Conservation (phyloP, 2,113 vertebrate genomes). For the Geococcyx californianus region DNA sequence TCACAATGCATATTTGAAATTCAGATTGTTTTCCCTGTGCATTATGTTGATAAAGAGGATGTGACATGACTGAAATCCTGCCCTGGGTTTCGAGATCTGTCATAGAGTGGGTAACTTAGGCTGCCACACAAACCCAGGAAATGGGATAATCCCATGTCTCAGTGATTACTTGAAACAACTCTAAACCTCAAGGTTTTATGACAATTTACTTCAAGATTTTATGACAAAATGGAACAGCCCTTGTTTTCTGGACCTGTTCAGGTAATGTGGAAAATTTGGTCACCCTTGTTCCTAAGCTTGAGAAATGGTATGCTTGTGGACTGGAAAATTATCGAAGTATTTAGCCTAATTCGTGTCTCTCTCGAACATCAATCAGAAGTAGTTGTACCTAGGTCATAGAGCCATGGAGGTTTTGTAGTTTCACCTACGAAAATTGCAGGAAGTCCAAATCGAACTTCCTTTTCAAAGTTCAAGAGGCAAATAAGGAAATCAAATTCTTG, state of each 20-base stretch:
- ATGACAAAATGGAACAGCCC: neutral
- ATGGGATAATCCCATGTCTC: neutral
- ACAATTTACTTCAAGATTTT: neutral
- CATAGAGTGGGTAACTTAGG: neutral
- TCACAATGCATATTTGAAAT: neutral
- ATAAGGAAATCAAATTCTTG: neutral
- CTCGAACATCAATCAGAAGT: neutral
- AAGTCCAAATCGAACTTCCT: neutral
- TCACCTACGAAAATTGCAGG: neutral
- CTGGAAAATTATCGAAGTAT: neutral
- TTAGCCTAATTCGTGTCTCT: neutral
- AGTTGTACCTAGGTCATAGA: neutral
- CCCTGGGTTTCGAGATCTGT: neutral
- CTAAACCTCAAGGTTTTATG: neutral
- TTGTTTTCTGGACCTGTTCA: neutral
- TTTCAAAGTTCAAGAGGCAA: neutral
- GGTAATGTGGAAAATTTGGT: neutral
- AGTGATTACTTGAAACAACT: neutral
- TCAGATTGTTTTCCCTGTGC: neutral
- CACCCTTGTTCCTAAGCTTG: neutral
- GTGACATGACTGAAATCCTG: neutral
- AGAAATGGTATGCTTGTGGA: neutral
- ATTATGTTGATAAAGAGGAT: neutral
- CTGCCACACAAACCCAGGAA: rapidly evolving
- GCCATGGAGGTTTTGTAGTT: neutral